Conservation (phyloP, 2,113 vertebrate species). For the Gambusia affinis region DNA sequence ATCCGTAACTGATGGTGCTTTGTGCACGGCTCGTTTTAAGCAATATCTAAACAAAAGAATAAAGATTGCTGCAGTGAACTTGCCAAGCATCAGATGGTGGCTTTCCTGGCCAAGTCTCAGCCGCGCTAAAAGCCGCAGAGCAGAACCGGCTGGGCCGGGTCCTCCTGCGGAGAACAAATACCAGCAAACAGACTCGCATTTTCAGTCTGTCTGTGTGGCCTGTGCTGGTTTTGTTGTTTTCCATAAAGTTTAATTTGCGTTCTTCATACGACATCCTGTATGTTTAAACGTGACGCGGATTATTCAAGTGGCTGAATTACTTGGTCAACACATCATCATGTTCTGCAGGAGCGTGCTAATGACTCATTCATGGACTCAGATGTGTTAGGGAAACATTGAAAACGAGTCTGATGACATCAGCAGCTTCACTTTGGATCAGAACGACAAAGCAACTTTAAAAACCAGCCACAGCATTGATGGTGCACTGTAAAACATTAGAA, state of each 20-base stretch:
- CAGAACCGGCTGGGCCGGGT: not conserved
- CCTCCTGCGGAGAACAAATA: not conserved
- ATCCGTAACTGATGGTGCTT: not conserved
- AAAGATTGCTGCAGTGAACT: slow-evolving; percentile 2
- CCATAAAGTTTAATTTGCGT: not conserved
- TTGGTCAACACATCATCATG: not conserved
- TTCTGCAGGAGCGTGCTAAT: not conserved
- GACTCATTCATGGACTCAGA: not conserved
- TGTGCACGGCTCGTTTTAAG: not conserved
- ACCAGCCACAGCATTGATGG: not conserved
- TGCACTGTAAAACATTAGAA: not conserved
- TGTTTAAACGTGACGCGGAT: not conserved
- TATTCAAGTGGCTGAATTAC: not conserved
- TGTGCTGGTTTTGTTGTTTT: not conserved
- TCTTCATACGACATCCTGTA: not conserved
- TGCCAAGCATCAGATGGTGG: slow-evolving; percentile 18
- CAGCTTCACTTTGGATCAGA: no score
- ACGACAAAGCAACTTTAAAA: not conserved
- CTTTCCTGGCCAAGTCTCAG: not conserved
- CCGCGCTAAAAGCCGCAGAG: not conserved
- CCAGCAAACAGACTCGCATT: not conserved
- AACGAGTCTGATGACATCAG: not conserved
- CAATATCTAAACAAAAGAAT: slow-evolving; percentile 8
- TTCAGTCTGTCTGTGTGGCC: not conserved
- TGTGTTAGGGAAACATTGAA: not conserved